These are phyloP conservation scores for Poecile atricapillus DNA, from an alignment of 2,113 vertebrate species.

Conservation along the genomic window DNA sequence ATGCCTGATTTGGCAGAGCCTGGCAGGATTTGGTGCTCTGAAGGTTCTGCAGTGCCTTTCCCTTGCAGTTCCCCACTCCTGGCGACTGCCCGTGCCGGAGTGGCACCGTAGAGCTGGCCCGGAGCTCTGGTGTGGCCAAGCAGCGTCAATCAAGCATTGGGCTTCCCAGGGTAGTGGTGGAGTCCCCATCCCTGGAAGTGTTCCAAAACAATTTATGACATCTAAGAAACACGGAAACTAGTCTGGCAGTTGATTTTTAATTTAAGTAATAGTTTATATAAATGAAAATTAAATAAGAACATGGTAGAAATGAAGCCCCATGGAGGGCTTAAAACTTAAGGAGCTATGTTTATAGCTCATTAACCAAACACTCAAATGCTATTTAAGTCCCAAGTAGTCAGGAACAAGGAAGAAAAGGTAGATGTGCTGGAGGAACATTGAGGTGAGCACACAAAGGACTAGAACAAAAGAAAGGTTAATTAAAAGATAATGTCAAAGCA, in stretches of 20 bases:
- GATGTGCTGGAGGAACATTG: background rate
- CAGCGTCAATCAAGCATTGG: too few species aligned
- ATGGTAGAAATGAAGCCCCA: background rate
- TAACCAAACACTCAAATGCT: background rate
- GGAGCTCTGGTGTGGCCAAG: too few species aligned
- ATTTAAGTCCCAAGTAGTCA: background rate
- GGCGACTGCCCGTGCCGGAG: too few species aligned
- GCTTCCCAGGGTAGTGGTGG: background rate
- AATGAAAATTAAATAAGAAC: background rate
- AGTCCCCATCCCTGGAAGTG: background rate
- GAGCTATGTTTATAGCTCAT: background rate
- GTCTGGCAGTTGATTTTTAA: background rate
- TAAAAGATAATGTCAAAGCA: constrained; percentile 54
- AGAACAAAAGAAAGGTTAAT: constrained; percentile 40
- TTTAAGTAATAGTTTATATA: background rate
- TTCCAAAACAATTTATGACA: background rate
- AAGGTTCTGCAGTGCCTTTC: too few species aligned
- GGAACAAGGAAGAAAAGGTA: background rate
- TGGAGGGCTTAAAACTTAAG: background rate
- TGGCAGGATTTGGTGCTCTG: too few species aligned
- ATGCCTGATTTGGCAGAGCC: too few species aligned
- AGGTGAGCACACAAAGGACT: background rate
- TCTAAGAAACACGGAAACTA: background rate
- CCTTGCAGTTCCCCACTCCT: too few species aligned
- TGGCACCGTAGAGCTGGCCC: too few species aligned